Conservation (phyloP, 2,888 invertebrate species). For the Macropis europaea region DNA sequence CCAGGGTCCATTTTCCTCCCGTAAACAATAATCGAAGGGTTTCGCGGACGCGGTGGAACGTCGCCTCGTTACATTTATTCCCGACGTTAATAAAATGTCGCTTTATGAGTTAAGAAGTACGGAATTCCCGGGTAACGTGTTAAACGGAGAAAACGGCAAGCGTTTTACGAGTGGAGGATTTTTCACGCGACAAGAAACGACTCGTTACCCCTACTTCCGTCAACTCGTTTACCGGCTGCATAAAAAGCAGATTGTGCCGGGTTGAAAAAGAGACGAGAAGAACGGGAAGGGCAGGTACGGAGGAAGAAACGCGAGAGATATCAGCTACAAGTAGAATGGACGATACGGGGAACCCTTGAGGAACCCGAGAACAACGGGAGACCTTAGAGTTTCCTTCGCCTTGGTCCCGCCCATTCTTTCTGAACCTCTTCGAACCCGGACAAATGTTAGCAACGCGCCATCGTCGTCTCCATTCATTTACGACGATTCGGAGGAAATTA, state of each 20-base stretch:
- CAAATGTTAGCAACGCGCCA: not conserved
- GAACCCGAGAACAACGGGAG: not conserved
- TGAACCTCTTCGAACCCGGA: not conserved
- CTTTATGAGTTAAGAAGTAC: conserved; percentile 57
- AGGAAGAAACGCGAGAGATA: conserved; percentile 29
- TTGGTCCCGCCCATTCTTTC: not conserved
- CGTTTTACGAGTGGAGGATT: conserved; percentile 59
- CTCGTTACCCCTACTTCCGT: conserved; percentile 47
- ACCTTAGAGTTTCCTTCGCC: conserved; percentile 12
- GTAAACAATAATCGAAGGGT: too few relatives aligned
- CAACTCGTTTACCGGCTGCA: conserved; percentile 45
- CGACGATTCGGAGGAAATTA: not conserved
- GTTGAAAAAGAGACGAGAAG: not conserved
- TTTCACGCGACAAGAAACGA: conserved; percentile 51
- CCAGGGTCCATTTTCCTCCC: too few relatives aligned
- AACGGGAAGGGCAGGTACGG: not conserved
- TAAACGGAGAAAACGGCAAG: conserved; percentile 47
- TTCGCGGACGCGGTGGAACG: not conserved
- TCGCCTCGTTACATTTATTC: conserved; percentile 51
- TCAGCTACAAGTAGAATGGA: conserved; percentile 31
- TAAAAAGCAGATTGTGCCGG: conserved; percentile 54
- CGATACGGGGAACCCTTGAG: conserved; percentile 14
- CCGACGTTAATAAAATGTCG: conserved; percentile 55
- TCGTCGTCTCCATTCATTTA: not conserved
- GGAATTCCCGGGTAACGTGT: conserved; percentile 35